Conservation (phyloP, 2,888 invertebrate genomes). For the Dolichopus griseipennis region DNA sequence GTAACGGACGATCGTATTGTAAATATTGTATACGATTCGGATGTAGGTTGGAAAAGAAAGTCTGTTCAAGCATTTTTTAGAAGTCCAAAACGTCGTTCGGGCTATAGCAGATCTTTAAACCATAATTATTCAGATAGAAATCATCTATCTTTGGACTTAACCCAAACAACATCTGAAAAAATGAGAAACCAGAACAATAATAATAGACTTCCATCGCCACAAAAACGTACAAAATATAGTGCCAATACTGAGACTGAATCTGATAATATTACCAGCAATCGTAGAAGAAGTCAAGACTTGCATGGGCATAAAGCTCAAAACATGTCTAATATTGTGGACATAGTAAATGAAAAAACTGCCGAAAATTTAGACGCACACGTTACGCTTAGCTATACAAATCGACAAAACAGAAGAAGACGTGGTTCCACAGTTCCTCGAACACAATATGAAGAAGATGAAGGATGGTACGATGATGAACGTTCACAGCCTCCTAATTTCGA, state of each 20-base stretch:
- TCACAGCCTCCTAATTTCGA: slow-evolving; percentile 7
- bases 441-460: slow-evolving; percentile 4
- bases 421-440: background rate
- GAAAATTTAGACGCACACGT: slow-evolving; percentile 16
- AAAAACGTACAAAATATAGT: slow-evolving; percentile 21
- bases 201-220: slow-evolving; percentile 27
- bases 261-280: background rate
- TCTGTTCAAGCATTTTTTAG: slow-evolving; percentile 18
- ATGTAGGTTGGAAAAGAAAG: slow-evolving; percentile 43
- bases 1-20: slow-evolving; percentile 44
- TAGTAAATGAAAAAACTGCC: slow-evolving; percentile 13
- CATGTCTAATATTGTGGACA: slow-evolving; percentile 1
- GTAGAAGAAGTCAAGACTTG: background rate
- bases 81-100: slow-evolving; percentile 13
- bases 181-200: slow-evolving; percentile 15
- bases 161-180: slow-evolving; percentile 28
- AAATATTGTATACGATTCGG: slow-evolving; percentile 44
- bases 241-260: background rate
- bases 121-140: slow-evolving; percentile 28
- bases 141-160: slow-evolving; percentile 38
- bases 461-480: slow-evolving; percentile 5
- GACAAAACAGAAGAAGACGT: slow-evolving; percentile 7
- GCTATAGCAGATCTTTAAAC: too few relatives aligned
- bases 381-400: background rate
- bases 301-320: background rate